Conservation (phyloP, 2,888 invertebrate genomes). For the Oegoconia quadripuncta region DNA sequence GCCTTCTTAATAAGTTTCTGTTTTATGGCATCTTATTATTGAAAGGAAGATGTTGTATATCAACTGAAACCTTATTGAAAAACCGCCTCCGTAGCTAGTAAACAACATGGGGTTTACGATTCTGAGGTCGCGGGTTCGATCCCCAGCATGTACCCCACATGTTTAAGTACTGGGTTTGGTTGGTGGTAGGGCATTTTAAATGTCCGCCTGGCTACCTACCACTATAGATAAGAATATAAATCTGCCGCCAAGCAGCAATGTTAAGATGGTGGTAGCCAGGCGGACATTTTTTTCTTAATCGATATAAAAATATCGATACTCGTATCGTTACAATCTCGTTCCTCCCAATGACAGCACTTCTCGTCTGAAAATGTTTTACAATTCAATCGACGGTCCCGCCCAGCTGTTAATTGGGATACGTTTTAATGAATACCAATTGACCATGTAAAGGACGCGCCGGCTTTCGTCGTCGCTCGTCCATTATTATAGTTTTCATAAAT, state of each 20-base stretch:
- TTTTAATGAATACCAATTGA: conserved; percentile 62
- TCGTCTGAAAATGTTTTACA: conserved; percentile 52
- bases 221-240: no score
- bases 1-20: no score
- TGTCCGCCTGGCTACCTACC: no score
- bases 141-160: no score
- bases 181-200: no score
- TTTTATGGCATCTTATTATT: no score
- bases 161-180: no score
- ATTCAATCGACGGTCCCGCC: conserved; percentile 48
- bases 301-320: conserved; percentile 11
- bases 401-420: conserved; percentile 55
- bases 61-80: not conserved
- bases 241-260: no score
- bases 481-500: no score
- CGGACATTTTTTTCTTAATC: not conserved
- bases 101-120: not conserved
- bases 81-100: not conserved
- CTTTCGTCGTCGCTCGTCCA: no score
- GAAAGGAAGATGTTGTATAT: no score
- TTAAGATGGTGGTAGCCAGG: not conserved
- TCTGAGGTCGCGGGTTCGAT: no score
- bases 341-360: conserved; percentile 13
- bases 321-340: conserved; percentile 26
- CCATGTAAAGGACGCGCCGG: conserved; percentile 33